These are phyloP conservation scores for Cheilosia vulpina DNA, from an alignment of 2,888 invertebrate genomes.

Conservation along the genomic window DNA sequence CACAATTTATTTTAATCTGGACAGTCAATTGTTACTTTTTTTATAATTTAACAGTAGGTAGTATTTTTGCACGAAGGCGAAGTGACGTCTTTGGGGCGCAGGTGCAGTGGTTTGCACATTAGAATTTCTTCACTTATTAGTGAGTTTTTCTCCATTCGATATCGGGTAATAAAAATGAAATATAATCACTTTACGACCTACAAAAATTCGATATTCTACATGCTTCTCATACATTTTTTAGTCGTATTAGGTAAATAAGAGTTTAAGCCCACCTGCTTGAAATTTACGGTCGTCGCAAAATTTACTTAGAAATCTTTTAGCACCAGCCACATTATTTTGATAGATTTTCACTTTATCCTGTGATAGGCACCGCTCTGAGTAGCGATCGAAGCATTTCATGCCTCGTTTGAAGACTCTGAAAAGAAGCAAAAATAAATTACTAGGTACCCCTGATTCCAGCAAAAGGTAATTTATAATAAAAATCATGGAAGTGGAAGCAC, in stretches of 20 bases:
- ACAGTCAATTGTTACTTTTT: too few species aligned
- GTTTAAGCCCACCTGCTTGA: conserved; percentile 79
- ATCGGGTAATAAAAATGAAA: too few species aligned
- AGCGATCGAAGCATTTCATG: conserved; percentile 82
- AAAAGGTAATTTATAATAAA: not conserved
- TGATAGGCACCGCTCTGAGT: conserved; percentile 81
- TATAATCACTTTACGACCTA: too few species aligned
- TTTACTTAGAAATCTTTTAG: conserved; percentile 80
- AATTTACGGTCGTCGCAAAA: conserved; percentile 81
- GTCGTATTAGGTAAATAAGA: not conserved
- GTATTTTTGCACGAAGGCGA: too few species aligned
- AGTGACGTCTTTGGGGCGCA: too few species aligned
- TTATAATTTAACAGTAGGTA: too few species aligned
- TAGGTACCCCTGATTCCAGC: not conserved
- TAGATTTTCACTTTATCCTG: conserved; percentile 79
- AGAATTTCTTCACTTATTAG: too few species aligned
- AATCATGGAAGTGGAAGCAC: not conserved
- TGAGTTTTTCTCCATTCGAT: too few species aligned
- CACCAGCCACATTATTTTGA: conserved; percentile 82
- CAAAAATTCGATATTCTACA: too few species aligned
- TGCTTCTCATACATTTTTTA: too few species aligned
- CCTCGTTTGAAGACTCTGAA: conserved; percentile 82
- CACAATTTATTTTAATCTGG: too few species aligned
- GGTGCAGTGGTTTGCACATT: too few species aligned
- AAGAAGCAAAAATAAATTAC: conserved; percentile 36